Evolutionary conservation across 2,113 vertebrate genomes (phyloP), one percentile per base, ranked within the genome.

Genomic region (Equus quagga): DNA sequence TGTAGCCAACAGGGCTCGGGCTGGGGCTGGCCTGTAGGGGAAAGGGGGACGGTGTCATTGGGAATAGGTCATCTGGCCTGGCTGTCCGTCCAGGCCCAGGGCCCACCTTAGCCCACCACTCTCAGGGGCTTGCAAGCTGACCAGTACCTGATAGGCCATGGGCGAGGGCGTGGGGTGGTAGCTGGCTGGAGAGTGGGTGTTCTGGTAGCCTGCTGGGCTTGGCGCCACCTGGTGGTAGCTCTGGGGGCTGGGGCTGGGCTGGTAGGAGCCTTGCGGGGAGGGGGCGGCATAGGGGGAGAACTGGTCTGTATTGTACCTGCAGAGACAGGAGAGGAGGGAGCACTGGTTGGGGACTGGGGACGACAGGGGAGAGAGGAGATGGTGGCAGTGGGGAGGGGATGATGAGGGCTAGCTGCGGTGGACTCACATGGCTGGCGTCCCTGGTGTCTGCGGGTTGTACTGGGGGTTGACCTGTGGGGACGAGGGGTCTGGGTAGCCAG

Each of bases 191-290:
- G 99, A 99, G 97, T 99, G 99, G 4, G 99, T 99, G 96, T 99
- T 99, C 97, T 99, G 99, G 98, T 99, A 99, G 79, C 99, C 99
- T 1, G 99, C 99, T 0, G 99, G 99, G 44, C 99, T 99, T 2
- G 99, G 99, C 0, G 99, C 99, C 97, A 99, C 99, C 98, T 99
- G 99, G 97, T 99, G 99, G 99, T 99, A 99, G 96, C 99, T 99
- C 98, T 99, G 99, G 8, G 99, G 99, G 58, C 99, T 99, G 82
- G 99, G 99, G 69, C 99, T 99, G 90, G 99, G 99, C 98, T 99
- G 99, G 98, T 99, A 99, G 60, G 99, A 99, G 93, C 99, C 99
- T 96, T 99, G 99, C 0, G 99, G 99, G 6, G 99, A 99, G 0
- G 99, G 99, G 13, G 99, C 99, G 0, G 99, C 99, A 1, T 99